phyloP scores from a whole-genome alignment of 30 jellyfish, hydroid and myxozoan genomes.

The Nemopilema nomurai region DNA sequence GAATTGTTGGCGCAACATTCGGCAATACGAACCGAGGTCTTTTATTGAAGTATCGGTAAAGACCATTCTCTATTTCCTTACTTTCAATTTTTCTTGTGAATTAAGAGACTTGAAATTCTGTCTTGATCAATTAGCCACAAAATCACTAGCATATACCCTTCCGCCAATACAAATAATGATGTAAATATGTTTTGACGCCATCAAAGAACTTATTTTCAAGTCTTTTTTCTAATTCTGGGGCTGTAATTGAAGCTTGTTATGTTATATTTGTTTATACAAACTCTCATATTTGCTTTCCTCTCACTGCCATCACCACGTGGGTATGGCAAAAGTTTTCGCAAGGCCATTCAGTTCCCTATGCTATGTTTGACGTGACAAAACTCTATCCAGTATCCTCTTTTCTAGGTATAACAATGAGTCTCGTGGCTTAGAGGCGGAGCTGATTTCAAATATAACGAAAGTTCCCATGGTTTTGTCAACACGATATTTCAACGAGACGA shows the following conservation, averaged over 20 bases:
- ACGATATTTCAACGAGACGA: slow-evolving; percentile 76
- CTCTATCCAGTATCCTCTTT: not conserved
- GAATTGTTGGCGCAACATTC: slow-evolving; percentile 88
- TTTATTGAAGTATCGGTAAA: slow-evolving; percentile 70
- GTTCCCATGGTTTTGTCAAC: slow-evolving; percentile 50
- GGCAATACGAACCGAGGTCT: slow-evolving; percentile 87
- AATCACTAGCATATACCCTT: not conserved
- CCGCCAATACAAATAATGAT: too few species aligned
- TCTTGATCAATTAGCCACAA: not conserved
- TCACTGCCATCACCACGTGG: too few species aligned
- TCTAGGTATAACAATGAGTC: slow-evolving; percentile 79
- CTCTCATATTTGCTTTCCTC: too few species aligned
- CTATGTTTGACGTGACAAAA: too few species aligned
- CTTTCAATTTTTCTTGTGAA: not conserved
- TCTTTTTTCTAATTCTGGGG: too few species aligned
- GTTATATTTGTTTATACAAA: too few species aligned
- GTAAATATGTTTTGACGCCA: not conserved
- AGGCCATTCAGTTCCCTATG: too few species aligned
- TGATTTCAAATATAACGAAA: slow-evolving; percentile 71
- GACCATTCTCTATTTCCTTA: not conserved
- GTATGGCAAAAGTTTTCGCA: too few species aligned
- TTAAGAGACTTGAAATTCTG: not conserved
- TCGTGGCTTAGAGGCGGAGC: slow-evolving; percentile 56
- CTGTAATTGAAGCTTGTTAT: too few species aligned
- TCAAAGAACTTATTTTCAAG: too few species aligned